phyloP scores from a whole-genome alignment of 2,797 vertebrate species.

The Microctenopoma stevenorrisi region DNA sequence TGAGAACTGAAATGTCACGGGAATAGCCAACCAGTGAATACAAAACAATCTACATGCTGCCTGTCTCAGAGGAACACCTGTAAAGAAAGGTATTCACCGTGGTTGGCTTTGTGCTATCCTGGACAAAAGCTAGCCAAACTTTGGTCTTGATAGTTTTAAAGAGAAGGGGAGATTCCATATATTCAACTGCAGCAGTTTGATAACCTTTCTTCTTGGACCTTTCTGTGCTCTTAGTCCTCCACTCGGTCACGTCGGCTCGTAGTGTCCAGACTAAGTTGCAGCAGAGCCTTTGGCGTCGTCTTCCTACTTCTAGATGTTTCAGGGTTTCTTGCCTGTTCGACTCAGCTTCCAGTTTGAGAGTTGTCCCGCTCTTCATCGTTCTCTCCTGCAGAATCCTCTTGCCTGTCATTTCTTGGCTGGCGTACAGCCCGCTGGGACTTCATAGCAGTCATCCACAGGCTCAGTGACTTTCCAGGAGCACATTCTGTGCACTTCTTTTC shows the following conservation, averaged over 20 bases:
- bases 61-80: too few species aligned
- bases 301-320: slow-evolving; percentile 2
- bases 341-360: slow-evolving; percentile 11
- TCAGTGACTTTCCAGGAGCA: slow-evolving; percentile 35
- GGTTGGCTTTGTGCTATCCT: too few species aligned
- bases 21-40: background rate
- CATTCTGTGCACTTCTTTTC: slow-evolving; percentile 23
- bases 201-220: background rate
- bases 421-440: slow-evolving; percentile 36
- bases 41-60: too few species aligned
- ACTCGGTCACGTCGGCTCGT: too few species aligned
- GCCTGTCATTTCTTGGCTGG: slow-evolving; percentile 56
- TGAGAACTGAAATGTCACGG: background rate
- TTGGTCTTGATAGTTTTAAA: too few species aligned
- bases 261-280: background rate
- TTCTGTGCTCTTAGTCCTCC: background rate
- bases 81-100: too few species aligned
- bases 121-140: too few species aligned
- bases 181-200: too few species aligned
- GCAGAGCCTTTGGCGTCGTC: background rate
- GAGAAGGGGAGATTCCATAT: too few species aligned
- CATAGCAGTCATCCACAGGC: slow-evolving; percentile 37
- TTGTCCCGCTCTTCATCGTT: slow-evolving; percentile 14
- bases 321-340: slow-evolving; percentile 8
- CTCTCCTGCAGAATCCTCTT: slow-evolving; percentile 41